phyloP scores from a whole-genome alignment of 2,113 vertebrate genomes.

The Pipa parva region DNA sequence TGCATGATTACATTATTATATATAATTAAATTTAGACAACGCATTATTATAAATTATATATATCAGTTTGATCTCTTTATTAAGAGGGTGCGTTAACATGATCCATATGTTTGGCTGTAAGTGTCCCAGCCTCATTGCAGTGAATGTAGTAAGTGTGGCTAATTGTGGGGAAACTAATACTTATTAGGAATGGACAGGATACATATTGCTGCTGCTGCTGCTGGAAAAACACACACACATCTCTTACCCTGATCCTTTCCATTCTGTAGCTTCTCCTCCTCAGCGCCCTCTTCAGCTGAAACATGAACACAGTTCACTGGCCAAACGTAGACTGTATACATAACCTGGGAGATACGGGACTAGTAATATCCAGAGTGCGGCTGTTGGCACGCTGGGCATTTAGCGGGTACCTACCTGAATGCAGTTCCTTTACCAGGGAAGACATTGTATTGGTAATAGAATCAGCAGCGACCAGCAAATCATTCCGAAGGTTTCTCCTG shows the following conservation, averaged over 20 bases:
- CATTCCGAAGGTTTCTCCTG: slow-evolving; percentile 87
- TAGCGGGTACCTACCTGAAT: slow-evolving; percentile 74
- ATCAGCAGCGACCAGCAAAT: slow-evolving; percentile 90
- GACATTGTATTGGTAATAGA: slow-evolving; percentile 96
- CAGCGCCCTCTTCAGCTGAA: slow-evolving; percentile 78
- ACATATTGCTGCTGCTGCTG: no score
- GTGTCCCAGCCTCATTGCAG: no score
- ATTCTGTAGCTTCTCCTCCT: slow-evolving; percentile 79
- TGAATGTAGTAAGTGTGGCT: no score
- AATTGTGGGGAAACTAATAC: no score
- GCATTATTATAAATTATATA: no score
- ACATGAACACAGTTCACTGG: not conserved
- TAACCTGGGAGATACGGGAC: not conserved
- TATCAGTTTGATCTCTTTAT: no score
- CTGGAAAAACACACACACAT: no score
- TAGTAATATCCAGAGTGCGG: not conserved
- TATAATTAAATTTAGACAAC: no score
- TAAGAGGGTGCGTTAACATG: no score
- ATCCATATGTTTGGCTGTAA: no score
- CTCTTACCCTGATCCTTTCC: slow-evolving; percentile 81
- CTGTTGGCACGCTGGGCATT: not conserved
- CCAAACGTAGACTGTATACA: rapidly evolving
- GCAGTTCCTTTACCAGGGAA: slow-evolving; percentile 92
- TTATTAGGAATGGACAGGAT: no score
- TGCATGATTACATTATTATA: no score